phyloP scores from a whole-genome alignment of 2,888 invertebrate genomes.

The Luperina nickerlii region DNA sequence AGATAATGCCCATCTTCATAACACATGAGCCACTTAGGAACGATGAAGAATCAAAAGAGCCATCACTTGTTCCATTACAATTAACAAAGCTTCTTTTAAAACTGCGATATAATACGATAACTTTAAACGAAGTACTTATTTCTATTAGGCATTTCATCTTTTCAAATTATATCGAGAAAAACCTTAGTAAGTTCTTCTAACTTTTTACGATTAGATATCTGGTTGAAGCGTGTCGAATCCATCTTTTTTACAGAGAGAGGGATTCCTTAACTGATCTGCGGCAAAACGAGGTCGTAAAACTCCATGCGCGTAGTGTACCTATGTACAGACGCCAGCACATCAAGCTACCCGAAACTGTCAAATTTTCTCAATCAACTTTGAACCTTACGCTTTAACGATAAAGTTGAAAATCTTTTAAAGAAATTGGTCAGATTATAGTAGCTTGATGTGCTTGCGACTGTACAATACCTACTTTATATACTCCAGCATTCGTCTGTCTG shows the following conservation, averaged over 20 bases:
- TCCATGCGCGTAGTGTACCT: slow-evolving; percentile 29
- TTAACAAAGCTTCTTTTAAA: not conserved
- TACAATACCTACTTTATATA: slow-evolving; percentile 33
- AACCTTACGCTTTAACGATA: too few species aligned
- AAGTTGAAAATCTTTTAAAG: too few species aligned
- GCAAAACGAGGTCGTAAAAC: slow-evolving; percentile 35
- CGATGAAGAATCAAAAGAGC: not conserved
- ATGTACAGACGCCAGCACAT: not conserved
- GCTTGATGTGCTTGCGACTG: too few species aligned
- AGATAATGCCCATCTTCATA: not conserved
- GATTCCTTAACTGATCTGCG: slow-evolving; percentile 17
- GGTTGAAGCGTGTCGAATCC: not conserved
- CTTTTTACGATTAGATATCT: not conserved
- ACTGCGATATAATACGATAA: not conserved
- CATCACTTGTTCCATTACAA: not conserved
- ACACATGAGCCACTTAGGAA: not conserved
- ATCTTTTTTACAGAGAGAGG: slow-evolving; percentile 14
- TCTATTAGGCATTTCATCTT: not conserved
- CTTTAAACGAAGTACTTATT: not conserved
- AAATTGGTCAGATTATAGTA: too few species aligned
- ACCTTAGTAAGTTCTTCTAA: not conserved
- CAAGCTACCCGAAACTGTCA: too few species aligned
- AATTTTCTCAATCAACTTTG: too few species aligned
- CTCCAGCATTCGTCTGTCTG: slow-evolving; percentile 43
- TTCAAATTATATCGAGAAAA: not conserved